Evolutionary conservation across 2,888 invertebrate genomes (phyloP).

Genomic region (Aelia acuminata): DNA sequence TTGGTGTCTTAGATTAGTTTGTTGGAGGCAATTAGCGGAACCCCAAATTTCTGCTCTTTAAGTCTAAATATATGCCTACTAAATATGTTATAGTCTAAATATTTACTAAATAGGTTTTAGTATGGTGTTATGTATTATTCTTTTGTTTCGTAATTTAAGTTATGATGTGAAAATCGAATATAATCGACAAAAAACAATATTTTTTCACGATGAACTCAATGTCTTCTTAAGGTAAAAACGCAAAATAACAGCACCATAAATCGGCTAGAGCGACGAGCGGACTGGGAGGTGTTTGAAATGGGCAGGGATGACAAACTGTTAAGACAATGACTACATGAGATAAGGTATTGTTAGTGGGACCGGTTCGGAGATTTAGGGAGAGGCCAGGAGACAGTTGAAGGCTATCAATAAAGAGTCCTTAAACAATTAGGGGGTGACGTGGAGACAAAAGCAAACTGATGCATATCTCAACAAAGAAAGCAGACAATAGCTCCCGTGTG

Average conservation of each 20-base stretch:
- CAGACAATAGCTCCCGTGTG: conserved; percentile 58
- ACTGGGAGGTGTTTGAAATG: conserved; percentile 30
- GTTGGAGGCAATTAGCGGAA: too few species aligned
- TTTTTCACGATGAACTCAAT: not conserved
- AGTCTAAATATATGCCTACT: too few species aligned
- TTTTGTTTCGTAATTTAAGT: too few species aligned
- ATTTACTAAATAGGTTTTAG: too few species aligned
- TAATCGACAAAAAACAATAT: too few species aligned
- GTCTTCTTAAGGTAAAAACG: not conserved
- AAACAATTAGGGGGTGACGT: conserved; percentile 58
- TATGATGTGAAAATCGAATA: too few species aligned
- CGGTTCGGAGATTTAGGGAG: conserved; percentile 45
- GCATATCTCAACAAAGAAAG: conserved; percentile 33
- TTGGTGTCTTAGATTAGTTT: too few species aligned
- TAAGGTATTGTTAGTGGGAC: conserved; percentile 49
- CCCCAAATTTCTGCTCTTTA: too few species aligned
- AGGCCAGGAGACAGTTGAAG: conserved; percentile 49
- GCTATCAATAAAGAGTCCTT: conserved; percentile 56
- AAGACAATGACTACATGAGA: conserved; percentile 39
- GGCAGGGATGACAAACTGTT: conserved; percentile 45
- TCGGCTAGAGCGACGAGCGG: not conserved
- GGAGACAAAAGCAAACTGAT: conserved; percentile 56
- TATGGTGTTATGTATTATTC: too few species aligned
- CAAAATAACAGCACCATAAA: not conserved
- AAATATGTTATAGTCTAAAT: too few species aligned